Base-by-base conservation (phyloP, 2,888 invertebrate species). In the Ypsolopha sequella region DNA sequence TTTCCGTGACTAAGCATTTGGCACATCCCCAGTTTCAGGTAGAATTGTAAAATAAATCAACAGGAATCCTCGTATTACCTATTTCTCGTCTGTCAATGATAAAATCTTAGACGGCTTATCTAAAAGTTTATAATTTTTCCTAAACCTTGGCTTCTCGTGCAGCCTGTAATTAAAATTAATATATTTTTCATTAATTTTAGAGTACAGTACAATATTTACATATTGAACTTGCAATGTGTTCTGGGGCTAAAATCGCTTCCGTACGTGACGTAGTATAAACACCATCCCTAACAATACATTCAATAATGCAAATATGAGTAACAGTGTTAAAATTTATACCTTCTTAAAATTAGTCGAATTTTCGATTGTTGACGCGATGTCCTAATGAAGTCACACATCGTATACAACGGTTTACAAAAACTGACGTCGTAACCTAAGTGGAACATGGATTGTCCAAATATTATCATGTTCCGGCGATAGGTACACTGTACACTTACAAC, bases 351-450 rank as follows among this genome's bases (percentile, higher is more conserved):
- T 70, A 75, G 70, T 76, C 73, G 72, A 80, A 67, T 66, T 64
- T 64, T 76, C 69, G 68, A 69, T 64, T 67, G 73, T 71, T 70
- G 73, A 73, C 66, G 72, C 73, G 81, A 76, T 73, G 80, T 68
- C 75, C 65, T 66, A 73, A 66, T 75, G 70, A 79, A 81, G 76
- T 80, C 79, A 77, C 77, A 79, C 80, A 81, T 86, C 84, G 85
- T 86, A 86, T 86, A 85, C 85, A 85, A 80, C 73, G 76, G 76
- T 81, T 84, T 82, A 81, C 67, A 81, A 81, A 24, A 85, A 80
- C 75, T 76, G 73, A 79, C 73, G 75, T 74, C 69, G 66, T 74
- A 72, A 70, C 67, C 70, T 78, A 78, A 73, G 58, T 68, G 74
- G 78, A 80, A 81, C 55, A 56, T 56, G 53, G 51, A 56, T 52